phyloP scores from a whole-genome alignment of 2,888 invertebrate species.

The Epirrhoe alternata region DNA sequence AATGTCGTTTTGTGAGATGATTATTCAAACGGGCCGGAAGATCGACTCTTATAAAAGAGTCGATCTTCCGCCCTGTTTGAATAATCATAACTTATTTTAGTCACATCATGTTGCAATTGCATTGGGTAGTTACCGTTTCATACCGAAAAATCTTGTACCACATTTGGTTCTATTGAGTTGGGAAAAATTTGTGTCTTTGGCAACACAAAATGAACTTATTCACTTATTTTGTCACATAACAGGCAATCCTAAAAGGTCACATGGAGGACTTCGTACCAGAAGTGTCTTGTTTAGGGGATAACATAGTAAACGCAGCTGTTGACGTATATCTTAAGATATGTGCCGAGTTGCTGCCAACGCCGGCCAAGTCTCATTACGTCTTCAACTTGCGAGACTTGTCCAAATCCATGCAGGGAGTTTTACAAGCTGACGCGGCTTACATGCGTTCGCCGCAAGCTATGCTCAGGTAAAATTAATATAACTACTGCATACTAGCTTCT shows the following conservation, averaged over 20 bases:
- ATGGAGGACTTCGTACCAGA: conserved; percentile 90
- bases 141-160: too few species aligned
- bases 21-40: too few species aligned
- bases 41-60: too few species aligned
- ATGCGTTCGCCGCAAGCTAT: conserved; percentile 88
- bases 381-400: conserved; percentile 96
- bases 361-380: conserved; percentile 96
- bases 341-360: conserved; percentile 93
- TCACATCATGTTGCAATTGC: too few species aligned
- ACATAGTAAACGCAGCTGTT: conserved; percentile 93
- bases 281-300: conserved; percentile 87
- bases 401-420: conserved; percentile 95
- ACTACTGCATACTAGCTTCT: neutral
- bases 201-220: too few species aligned
- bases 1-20: too few species aligned
- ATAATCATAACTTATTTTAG: too few species aligned
- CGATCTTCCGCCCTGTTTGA: too few species aligned
- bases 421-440: conserved; percentile 91
- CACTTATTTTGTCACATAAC: conserved; percentile 34
- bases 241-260: conserved; percentile 91
- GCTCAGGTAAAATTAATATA: conserved; percentile 78
- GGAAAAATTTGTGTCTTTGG: too few species aligned
- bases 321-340: conserved; percentile 93
- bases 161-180: too few species aligned
- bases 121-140: too few species aligned